A percentile compares a stretch with the other conserved stretches of the same genome.
Conservation (phyloP, 2,113 vertebrate genomes). For the Odontesthes bonariensis region DNA sequence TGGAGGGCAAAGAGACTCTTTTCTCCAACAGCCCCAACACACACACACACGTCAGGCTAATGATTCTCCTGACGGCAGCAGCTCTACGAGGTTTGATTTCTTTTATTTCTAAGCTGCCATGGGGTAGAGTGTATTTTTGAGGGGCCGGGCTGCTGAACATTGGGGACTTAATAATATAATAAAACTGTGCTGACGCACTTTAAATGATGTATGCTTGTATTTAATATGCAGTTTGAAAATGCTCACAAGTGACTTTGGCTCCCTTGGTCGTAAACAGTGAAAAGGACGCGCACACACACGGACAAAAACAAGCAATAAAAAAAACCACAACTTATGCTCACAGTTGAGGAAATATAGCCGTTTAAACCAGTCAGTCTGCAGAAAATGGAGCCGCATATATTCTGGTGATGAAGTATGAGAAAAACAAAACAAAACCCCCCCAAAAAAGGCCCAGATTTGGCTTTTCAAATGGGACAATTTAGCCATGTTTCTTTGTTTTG, state of each 20-base stretch:
- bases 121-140: conserved; percentile 10
- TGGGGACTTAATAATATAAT: conserved; percentile 7
- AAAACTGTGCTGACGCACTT: conserved; percentile 22
- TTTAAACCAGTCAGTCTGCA: not conserved
- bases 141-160: conserved; percentile 19
- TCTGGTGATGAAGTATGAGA: not conserved
- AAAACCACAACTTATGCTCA: not conserved
- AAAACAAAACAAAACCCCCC: not conserved
- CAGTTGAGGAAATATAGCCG: not conserved
- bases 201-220: conserved; percentile 20
- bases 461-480: not conserved
- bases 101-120: conserved; percentile 37
- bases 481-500: not conserved
- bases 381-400: not conserved
- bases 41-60: not conserved
- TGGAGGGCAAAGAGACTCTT: conserved; percentile 3
- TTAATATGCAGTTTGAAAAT: conserved; percentile 24
- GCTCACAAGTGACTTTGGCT: conserved; percentile 7
- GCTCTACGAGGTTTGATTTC: conserved; percentile 19
- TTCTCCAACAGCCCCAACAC: not conserved
- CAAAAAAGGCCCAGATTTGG: not conserved
- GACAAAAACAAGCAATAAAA: conserved; percentile 5
- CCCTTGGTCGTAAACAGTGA: conserved; percentile 5
- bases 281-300: not conserved
- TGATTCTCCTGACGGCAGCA: conserved; percentile 1